Evolutionary conservation across 35 echinoderm and acorn worm species (phyloP).

Genomic region (Holothuria glaberrima): DNA sequence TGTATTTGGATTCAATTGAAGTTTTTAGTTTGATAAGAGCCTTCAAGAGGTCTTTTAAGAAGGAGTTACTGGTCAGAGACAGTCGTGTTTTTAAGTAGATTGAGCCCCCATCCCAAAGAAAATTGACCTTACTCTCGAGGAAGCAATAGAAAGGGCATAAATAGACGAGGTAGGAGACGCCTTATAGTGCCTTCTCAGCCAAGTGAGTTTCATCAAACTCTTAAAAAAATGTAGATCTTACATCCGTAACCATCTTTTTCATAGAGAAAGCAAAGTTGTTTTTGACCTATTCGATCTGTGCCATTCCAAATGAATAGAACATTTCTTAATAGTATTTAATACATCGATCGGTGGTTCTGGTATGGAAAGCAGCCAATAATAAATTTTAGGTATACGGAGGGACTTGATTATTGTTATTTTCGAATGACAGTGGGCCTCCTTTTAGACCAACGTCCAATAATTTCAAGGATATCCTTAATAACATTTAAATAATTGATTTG

Average conservation of each 20-base stretch:
- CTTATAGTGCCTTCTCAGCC: conserved; percentile 1
- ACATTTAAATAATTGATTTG: too few species aligned
- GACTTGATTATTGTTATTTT: background rate
- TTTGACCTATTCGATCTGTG: background rate
- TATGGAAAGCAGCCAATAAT: background rate
- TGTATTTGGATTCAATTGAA: conserved; percentile 9
- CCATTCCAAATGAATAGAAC: conserved; percentile 10
- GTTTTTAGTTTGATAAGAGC: background rate
- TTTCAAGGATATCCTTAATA: too few species aligned
- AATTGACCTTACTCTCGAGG: background rate
- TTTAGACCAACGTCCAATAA: background rate
- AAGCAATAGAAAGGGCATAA: background rate
- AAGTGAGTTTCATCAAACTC: background rate
- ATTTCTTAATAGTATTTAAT: background rate
- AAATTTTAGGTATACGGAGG: background rate
- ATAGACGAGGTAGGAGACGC: background rate
- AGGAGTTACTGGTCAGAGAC: background rate
- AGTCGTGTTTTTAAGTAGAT: background rate
- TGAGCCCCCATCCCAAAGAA: background rate
- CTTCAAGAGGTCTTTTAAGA: background rate
- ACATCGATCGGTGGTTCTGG: background rate
- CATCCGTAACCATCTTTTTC: background rate
- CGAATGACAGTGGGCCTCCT: background rate
- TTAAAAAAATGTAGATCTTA: background rate
- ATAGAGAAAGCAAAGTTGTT: conserved; percentile 19